phyloP scores from a whole-genome alignment of 2,888 invertebrate genomes.

The Octonoba sinensis region DNA sequence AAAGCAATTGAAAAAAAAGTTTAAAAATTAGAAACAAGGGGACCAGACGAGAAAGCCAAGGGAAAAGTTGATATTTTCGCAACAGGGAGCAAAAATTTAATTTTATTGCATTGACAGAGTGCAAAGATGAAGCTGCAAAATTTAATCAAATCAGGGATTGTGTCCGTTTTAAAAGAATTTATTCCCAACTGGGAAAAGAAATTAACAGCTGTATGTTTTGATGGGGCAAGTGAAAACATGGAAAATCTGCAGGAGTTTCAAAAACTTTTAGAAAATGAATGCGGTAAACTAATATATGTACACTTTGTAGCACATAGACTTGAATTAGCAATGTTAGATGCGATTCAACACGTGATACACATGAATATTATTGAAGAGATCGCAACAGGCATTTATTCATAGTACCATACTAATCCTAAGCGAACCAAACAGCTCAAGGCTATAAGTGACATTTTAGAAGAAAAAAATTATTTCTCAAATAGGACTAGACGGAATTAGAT shows the following conservation, averaged over 20 bases:
- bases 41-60: no score
- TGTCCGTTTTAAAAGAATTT: neutral
- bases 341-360: neutral
- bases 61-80: no score
- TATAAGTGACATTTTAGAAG: neutral
- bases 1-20: no score
- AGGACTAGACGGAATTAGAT: neutral
- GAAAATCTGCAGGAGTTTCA: neutral
- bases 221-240: neutral
- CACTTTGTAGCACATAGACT: neutral
- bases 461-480: neutral
- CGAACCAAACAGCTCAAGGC: neutral
- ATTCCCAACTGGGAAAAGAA: neutral
- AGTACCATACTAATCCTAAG: neutral
- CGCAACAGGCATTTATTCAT: neutral
- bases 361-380: neutral
- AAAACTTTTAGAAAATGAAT: neutral
- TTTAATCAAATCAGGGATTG: neutral
- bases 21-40: no score
- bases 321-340: neutral
- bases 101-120: neutral
- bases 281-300: neutral
- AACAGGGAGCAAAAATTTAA: neutral
- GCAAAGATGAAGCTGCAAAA: neutral
- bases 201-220: neutral